phyloP scores from a whole-genome alignment of 2,113 vertebrate genomes.

The Thunnus maccoyii region DNA sequence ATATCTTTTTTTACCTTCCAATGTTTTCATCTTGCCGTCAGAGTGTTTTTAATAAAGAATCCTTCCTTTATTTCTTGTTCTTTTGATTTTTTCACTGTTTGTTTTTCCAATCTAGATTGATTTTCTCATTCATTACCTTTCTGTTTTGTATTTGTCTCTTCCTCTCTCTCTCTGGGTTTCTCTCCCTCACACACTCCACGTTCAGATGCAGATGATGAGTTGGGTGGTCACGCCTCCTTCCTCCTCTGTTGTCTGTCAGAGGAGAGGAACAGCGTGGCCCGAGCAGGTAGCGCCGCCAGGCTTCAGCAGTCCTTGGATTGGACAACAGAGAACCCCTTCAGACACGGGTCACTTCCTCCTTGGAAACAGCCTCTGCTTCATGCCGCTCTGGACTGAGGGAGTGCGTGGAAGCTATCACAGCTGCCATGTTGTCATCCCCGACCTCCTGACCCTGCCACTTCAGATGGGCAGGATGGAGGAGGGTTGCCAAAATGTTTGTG shows the following conservation, averaged over 20 bases:
- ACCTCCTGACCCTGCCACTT: slow-evolving; percentile 74
- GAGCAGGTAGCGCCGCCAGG: slow-evolving; percentile 69
- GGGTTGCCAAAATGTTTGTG: slow-evolving; percentile 50
- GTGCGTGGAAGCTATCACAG: slow-evolving; percentile 62
- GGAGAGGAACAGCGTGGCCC: slow-evolving; percentile 38
- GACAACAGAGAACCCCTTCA: slow-evolving; percentile 78
- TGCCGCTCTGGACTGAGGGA: slow-evolving; percentile 49
- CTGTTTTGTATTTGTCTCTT: not conserved
- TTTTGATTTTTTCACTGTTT: not conserved
- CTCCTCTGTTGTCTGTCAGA: slow-evolving; percentile 71
- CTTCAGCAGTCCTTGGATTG: slow-evolving; percentile 78
- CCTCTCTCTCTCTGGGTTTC: not conserved
- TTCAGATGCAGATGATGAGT: slow-evolving; percentile 49
- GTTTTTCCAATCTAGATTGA: not conserved
- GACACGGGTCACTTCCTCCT: slow-evolving; percentile 81
- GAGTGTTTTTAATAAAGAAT: not conserved
- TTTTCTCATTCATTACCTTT: slow-evolving; percentile 2
- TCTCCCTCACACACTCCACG: not conserved
- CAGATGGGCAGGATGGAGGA: slow-evolving; percentile 53
- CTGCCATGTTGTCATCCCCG: slow-evolving; percentile 76
- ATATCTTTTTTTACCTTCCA: not conserved
- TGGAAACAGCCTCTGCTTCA: slow-evolving; percentile 60
- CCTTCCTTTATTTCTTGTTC: not conserved
- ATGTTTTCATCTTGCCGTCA: not conserved
- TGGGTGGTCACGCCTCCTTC: slow-evolving; percentile 47